phyloP scores from a whole-genome alignment of 2,113 vertebrate species.

The Tonatia bakeri region DNA sequence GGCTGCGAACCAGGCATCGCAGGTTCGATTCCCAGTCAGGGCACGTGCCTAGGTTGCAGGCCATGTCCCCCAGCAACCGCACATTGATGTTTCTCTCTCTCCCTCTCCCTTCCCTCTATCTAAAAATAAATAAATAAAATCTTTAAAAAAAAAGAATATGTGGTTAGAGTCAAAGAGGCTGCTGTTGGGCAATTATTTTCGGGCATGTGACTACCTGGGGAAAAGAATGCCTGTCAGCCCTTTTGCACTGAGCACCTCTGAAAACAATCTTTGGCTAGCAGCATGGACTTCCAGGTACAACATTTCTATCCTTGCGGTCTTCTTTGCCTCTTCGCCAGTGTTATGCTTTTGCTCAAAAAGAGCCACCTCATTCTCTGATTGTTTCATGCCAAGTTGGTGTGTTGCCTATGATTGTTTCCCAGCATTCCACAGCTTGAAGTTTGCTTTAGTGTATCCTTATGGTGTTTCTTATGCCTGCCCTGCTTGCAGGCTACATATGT shows the following conservation, averaged over 20 bases:
- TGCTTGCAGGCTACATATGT: conserved; percentile 72
- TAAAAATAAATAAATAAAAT: too few species aligned
- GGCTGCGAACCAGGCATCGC: too few species aligned
- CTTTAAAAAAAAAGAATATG: too few species aligned
- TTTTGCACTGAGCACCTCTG: not conserved
- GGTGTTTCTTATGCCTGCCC: conserved; percentile 73
- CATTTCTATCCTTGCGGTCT: conserved; percentile 55
- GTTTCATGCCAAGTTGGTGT: conserved; percentile 73
- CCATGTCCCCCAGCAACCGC: too few species aligned
- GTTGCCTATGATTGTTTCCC: conserved; percentile 74
- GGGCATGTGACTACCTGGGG: not conserved
- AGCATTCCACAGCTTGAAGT: conserved; percentile 73
- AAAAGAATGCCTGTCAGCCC: not conserved
- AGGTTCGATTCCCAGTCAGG: too few species aligned
- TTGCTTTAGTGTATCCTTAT: conserved; percentile 72
- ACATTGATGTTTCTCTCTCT: too few species aligned
- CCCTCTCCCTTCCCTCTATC: too few species aligned
- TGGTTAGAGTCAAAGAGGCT: not conserved
- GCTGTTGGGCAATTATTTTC: not conserved
- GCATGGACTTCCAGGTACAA: not conserved
- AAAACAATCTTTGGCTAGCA: not conserved
- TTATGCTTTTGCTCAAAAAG: conserved; percentile 65
- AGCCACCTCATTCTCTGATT: conserved; percentile 68
- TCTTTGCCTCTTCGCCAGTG: conserved; percentile 48
- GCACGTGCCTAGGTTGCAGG: too few species aligned